These are phyloP conservation scores for Sympetrum striolatum DNA, from an alignment of 2,888 invertebrate genomes.

Conservation along the genomic window DNA sequence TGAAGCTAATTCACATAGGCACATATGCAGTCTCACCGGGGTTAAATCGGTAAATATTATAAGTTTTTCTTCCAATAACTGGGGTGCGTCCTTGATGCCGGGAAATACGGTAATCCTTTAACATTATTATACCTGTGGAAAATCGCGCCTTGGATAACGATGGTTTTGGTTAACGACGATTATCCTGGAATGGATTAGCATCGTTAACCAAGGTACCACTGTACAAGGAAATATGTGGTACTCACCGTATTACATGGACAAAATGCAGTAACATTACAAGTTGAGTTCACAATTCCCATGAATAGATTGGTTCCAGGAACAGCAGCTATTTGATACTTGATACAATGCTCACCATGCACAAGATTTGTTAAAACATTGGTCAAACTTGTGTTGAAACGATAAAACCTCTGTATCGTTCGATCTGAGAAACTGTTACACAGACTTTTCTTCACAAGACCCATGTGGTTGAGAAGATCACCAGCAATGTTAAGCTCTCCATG, in stretches of 20 bases:
- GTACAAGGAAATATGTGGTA: slow-evolving; percentile 22
- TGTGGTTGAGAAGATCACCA: slow-evolving; percentile 87
- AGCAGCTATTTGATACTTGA: slow-evolving; percentile 82
- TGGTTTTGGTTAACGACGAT: too few relatives aligned
- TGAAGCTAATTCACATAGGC: too few relatives aligned
- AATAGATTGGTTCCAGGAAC: slow-evolving; percentile 89
- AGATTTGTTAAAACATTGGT: slow-evolving; percentile 79
- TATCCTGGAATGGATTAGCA: too few relatives aligned
- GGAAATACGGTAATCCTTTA: too few relatives aligned
- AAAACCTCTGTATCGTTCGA: slow-evolving; percentile 83
- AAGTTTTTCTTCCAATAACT: too few relatives aligned
- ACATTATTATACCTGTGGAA: too few relatives aligned
- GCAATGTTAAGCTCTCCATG: slow-evolving; percentile 90
- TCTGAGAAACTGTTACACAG: slow-evolving; percentile 86
- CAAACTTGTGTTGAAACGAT: slow-evolving; percentile 82
- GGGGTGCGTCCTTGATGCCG: too few relatives aligned
- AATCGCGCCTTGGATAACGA: too few relatives aligned
- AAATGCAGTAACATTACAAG: slow-evolving; percentile 82
- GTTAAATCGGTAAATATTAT: too few relatives aligned
- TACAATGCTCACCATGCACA: slow-evolving; percentile 86
- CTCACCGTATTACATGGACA: slow-evolving; percentile 89
- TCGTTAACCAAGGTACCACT: too few relatives aligned
- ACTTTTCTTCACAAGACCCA: slow-evolving; percentile 80
- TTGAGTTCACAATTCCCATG: slow-evolving; percentile 86
- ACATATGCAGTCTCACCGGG: too few relatives aligned